A percentile compares a stretch with the other conserved stretches of the same genome.
phyloP scores from a whole-genome alignment of 2,888 invertebrate species.

The Palloptera scutellata region DNA sequence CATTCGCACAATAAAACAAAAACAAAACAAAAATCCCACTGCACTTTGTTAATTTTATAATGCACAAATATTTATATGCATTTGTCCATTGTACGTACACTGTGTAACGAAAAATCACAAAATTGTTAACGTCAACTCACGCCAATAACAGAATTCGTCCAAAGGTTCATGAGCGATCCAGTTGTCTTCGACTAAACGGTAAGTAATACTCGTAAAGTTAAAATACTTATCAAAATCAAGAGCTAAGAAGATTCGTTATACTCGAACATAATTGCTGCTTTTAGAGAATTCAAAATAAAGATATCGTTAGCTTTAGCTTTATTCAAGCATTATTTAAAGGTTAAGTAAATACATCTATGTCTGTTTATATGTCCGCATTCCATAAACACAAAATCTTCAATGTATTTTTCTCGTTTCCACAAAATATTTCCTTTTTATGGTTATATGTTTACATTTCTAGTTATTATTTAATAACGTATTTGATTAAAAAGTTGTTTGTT shows the following conservation, averaged over 20 bases:
- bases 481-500: no score
- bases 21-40: constrained; percentile 14
- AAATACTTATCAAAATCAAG: no score
- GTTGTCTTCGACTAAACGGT: constrained; percentile 63
- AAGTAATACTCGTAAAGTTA: constrained; percentile 48
- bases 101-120: constrained; percentile 8
- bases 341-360: constrained; percentile 12
- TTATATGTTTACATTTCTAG: no score
- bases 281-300: no score
- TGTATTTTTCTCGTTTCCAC: no score
- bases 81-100: constrained; percentile 22
- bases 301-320: constrained; percentile 3
- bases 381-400: no score
- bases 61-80: background rate
- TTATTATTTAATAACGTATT: no score
- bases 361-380: no score
- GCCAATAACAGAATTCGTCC: constrained; percentile 56
- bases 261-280: no score
- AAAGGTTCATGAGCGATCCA: constrained; percentile 63
- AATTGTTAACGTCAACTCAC: background rate
- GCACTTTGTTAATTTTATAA: constrained; percentile 16
- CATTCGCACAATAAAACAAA: constrained; percentile 17
- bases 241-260: no score
- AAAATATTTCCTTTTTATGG: no score
- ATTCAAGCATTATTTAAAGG: constrained; percentile 19